Base-by-base conservation (phyloP, 1,140 invertebrate species). In the Neoseiulus cucumeris region DNA sequence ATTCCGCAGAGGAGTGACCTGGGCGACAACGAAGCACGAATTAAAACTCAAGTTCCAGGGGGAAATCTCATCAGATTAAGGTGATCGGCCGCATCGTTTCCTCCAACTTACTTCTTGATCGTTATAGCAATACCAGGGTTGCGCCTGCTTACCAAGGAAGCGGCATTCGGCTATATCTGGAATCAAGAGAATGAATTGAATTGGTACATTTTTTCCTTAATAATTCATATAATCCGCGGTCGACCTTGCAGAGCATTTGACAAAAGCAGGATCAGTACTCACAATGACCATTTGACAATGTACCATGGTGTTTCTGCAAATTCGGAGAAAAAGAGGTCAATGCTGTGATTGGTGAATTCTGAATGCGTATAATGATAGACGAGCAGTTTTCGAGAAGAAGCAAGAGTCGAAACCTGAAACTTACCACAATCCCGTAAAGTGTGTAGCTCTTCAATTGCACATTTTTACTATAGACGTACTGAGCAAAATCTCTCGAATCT, bases 361-460 rank as follows among this genome's bases (percentile, higher is more conserved):
- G n/a, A 44, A 12, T 14, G 42, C n/a, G 42, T 44, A 44, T 14
- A 39, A 9, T 39, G 33, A 39, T 6, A 39, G 4, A 39, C 4
- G 9, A 9, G 33, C 4, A 39, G 9, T 9, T 39, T 9, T 9
- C 33, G 9, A 6, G 33, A 39, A 9, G 9, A 9, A 4, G 4
- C 33, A 39, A 6, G 4, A 6, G 33, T 39, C 9, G 33, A 39
- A 9, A 39, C 4, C 33, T 39, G 33, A 25, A 14, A 25, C 51
- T 59, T 25, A 59, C 51, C 22, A 59, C 51, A 33, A 59, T 59
- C 14, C 25, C 51, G 9, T 59, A 59, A 14, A 59, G 51, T 12
- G 51, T 59, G 22, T 59, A 59, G 22, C 51, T 59, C 51, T 59
- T 59, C 14, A 59, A 33, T 59, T 59, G 25, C 14, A 59, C 51